Percentiles rank a stretch among this genome's conserved stretches.
Evolutionary conservation across 2,888 invertebrate species (phyloP).

Genomic region (Cyclophora albipunctata): DNA sequence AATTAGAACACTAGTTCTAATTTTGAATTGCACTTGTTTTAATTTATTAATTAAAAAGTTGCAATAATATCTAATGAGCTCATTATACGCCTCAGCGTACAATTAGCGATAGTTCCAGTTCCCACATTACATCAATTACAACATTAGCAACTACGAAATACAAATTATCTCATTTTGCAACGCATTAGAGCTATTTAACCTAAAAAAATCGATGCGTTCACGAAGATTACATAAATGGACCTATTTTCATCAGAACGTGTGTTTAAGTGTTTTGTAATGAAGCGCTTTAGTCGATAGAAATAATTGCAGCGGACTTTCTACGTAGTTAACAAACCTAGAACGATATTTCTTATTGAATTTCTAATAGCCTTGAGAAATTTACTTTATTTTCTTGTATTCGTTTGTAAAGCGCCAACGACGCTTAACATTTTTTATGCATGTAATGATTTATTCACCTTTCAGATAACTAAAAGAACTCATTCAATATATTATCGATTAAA

Average conservation of each 20-base stretch:
- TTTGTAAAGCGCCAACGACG: background rate
- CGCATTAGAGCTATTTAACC: conserved; percentile 20
- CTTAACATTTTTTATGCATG: too few species aligned
- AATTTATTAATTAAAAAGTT: too few species aligned
- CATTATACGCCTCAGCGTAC: too few species aligned
- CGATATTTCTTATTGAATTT: background rate
- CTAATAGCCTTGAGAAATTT: too few species aligned
- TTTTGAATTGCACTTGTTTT: too few species aligned
- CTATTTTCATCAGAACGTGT: conserved; percentile 26
- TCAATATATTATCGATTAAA: too few species aligned
- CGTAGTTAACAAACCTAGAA: background rate
- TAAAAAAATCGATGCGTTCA: conserved; percentile 21
- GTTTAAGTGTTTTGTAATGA: conserved; percentile 27
- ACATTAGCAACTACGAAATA: background rate
- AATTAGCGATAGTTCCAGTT: background rate
- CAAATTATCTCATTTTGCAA: conserved; percentile 12
- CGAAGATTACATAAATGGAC: conserved; percentile 33
- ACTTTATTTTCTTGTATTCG: too few species aligned
- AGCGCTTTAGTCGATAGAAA: conserved; percentile 11
- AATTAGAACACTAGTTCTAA: too few species aligned
- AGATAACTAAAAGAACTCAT: too few species aligned
- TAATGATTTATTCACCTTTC: too few species aligned
- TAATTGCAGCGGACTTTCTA: conserved; percentile 4
- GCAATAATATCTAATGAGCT: too few species aligned
- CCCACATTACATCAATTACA: background rate